Evolutionary conservation across 1,140 invertebrate genomes (phyloP).

Genomic region (Pentalonia nigronervosa): DNA sequence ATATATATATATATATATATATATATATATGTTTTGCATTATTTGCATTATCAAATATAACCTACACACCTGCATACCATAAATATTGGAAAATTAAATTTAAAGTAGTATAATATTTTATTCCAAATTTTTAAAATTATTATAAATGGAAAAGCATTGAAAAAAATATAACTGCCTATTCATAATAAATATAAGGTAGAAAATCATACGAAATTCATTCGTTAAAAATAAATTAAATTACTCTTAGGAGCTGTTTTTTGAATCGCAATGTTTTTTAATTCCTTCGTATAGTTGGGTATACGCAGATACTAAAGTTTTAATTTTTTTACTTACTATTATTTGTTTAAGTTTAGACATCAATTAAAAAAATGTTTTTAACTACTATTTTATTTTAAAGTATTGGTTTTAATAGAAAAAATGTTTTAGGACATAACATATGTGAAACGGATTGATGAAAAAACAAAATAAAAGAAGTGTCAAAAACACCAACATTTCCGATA

Average conservation of each 20-base stretch:
- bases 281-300: not conserved
- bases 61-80: not conserved
- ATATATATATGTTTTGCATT: too few relatives aligned
- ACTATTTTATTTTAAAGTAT: not conserved
- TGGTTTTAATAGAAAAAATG: not conserved
- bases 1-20: too few relatives aligned
- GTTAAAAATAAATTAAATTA: not conserved
- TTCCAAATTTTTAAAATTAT: not conserved
- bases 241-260: too few relatives aligned
- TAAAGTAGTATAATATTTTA: not conserved
- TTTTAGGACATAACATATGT: not conserved
- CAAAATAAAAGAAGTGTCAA: not conserved
- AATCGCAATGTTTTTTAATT: too few relatives aligned
- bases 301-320: not conserved
- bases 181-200: too few relatives aligned
- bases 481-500: not conserved
- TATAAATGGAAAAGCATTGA: not conserved
- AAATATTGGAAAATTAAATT: not conserved
- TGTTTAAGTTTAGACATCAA: not conserved
- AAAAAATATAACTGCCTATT: not conserved
- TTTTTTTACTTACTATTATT: not conserved
- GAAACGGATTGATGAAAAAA: not conserved
- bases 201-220: too few relatives aligned
- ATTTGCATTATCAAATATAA: not conserved
- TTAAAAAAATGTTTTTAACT: not conserved